phyloP scores from a whole-genome alignment of 1,140 invertebrate species.

The Nylanderia fulva region DNA sequence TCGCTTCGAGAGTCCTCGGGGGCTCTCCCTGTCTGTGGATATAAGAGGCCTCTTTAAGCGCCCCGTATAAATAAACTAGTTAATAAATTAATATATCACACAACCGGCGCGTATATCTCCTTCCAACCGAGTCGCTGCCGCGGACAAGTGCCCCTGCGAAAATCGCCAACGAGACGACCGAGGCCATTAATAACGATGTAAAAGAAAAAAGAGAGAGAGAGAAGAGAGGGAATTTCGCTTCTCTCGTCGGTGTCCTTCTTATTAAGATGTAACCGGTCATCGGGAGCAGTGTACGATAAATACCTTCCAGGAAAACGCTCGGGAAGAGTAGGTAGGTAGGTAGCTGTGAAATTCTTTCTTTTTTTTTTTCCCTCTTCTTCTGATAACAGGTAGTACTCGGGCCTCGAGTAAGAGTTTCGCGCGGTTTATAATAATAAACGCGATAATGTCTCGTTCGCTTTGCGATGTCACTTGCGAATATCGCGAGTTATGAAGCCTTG shows the following conservation, averaged over 20 bases:
- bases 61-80: slow-evolving; percentile 80
- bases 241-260: slow-evolving; percentile 68
- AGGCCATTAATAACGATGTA: slow-evolving; percentile 69
- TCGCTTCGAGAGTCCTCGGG: slow-evolving; percentile 61
- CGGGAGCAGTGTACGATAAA: slow-evolving; percentile 59
- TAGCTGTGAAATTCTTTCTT: neutral
- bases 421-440: slow-evolving; percentile 52
- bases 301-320: slow-evolving; percentile 68
- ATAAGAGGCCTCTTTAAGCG: slow-evolving; percentile 68
- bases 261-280: slow-evolving; percentile 74
- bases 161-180: slow-evolving; percentile 79
- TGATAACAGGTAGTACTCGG: slow-evolving; percentile 41
- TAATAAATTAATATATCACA: slow-evolving; percentile 84
- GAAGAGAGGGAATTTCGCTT: slow-evolving; percentile 65
- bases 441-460: slow-evolving; percentile 40
- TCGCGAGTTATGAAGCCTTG: neutral
- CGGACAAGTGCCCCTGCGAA: slow-evolving; percentile 76
- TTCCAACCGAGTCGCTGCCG: slow-evolving; percentile 47
- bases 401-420: slow-evolving; percentile 22
- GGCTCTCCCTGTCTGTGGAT: slow-evolving; percentile 57
- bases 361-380: slow-evolving; percentile 30
- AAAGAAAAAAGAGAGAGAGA: slow-evolving; percentile 36
- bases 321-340: neutral
- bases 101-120: slow-evolving; percentile 70
- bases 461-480: slow-evolving; percentile 26